Evolutionary conservation across 1,140 invertebrate genomes (phyloP), one percentile per base, ranked within the genome.

Genomic region (Formica selysi): DNA sequence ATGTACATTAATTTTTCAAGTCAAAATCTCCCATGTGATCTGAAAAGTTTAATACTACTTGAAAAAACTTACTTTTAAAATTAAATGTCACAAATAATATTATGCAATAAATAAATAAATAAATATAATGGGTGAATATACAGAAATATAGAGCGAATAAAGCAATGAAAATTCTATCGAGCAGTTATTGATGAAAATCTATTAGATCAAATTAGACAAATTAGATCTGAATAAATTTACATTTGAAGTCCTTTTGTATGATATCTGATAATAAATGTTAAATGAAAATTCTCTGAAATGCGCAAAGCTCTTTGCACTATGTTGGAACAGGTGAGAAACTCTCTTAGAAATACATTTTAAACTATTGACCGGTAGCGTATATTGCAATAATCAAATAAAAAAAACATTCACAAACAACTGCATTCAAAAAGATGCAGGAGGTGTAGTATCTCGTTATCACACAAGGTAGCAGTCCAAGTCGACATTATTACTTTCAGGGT

Each of bases 331-430:
- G 2, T 4, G 19, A 29, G n/a, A 51, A 22, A 29, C 16, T 29
- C 22, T 68, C 32, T 26, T 4, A 7, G 70, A 71, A 81, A 1
- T n/a, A 4, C n/a, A 36, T 36, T 48, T 54, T 62, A 36, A 83
- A 83, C 38, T 48, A 74, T 26, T 44, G 54, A 83, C 59, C 29
- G 41, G 41, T 73, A 26, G 38, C 59, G n/a, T 10, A 0, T 41
- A 71, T 10, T 67, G 36, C 11, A 29, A 29, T 29, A 62, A 26
- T 19, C 7, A 61, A 81, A 44, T 59, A 44, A 32, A 59, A 32
- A 54, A 71, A 22, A 38, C 79, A 74, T 83, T 73, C 79, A 41
- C 79, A 81, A 81, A 81, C 79, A 81, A 71, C 11, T 73, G 67
- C 79, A 81, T 59, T 73, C 79, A 81, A 22, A 41, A 36, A 19